Conservation (phyloP, 2,797 vertebrate genomes). For the Artibeus jamaicensis region DNA sequence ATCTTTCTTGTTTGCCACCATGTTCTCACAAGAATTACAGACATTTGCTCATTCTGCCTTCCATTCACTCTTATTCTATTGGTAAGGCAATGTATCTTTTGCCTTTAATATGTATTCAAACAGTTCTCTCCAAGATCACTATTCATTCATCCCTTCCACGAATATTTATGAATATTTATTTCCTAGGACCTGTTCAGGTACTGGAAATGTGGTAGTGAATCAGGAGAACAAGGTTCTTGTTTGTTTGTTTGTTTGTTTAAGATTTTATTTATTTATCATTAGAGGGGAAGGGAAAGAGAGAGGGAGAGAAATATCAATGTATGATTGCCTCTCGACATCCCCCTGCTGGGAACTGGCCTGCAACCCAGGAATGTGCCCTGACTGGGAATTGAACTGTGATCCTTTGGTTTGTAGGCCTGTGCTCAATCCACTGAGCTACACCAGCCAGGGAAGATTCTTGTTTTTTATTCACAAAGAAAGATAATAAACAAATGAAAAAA, state of each 20-base stretch:
- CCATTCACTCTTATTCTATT: neutral
- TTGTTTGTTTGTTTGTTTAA: too few relatives aligned
- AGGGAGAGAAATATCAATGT: too few relatives aligned
- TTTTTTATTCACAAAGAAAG: neutral
- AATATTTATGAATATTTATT: constrained; percentile 1
- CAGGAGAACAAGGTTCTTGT: constrained; percentile 6
- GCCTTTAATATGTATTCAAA: neutral
- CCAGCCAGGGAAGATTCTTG: too few relatives aligned
- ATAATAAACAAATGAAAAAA: neutral
- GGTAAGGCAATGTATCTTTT: neutral
- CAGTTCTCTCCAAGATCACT: neutral
- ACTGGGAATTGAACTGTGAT: too few relatives aligned
- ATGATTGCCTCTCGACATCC: too few relatives aligned
- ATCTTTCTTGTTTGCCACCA: neutral
- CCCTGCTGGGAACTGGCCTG: too few relatives aligned
- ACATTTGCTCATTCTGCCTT: neutral
- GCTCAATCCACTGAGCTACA: too few relatives aligned
- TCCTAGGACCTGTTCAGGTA: neutral
- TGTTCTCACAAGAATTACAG: neutral
- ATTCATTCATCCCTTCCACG: neutral
- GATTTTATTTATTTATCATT: too few relatives aligned
- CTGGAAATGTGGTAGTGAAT: neutral
- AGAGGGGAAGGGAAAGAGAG: too few relatives aligned
- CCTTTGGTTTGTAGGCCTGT: too few relatives aligned
- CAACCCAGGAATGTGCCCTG: too few relatives aligned